A percentile compares a stretch with the other conserved stretches of the same genome.
phyloP scores from a whole-genome alignment of 2,797 vertebrate species.

The Rhodeus uyekii region DNA sequence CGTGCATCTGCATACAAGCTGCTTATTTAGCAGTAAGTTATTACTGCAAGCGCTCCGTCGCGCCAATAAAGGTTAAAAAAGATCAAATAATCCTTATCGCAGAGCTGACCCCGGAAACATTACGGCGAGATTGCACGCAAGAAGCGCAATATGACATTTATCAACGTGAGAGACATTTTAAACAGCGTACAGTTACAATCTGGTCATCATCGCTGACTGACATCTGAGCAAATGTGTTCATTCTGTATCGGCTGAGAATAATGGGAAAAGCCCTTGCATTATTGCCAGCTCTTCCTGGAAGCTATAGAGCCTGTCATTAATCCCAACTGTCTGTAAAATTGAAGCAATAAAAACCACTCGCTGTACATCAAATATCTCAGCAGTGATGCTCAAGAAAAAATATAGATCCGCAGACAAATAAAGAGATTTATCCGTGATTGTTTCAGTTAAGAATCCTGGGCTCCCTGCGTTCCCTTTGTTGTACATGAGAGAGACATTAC shows the following conservation, averaged over 20 bases:
- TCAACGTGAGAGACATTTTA: constrained; percentile 71
- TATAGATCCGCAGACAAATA: constrained; percentile 80
- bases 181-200: constrained; percentile 70
- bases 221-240: constrained; percentile 76
- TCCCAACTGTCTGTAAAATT: constrained; percentile 84
- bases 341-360: constrained; percentile 80
- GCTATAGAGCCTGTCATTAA: constrained; percentile 78
- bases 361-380: constrained; percentile 75
- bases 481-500: constrained; percentile 84
- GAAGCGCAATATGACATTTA: constrained; percentile 71
- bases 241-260: constrained; percentile 70
- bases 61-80: constrained; percentile 54
- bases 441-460: constrained; percentile 79
- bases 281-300: constrained; percentile 75
- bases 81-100: constrained; percentile 63
- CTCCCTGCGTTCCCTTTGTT: constrained; percentile 76
- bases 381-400: constrained; percentile 65
- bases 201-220: constrained; percentile 69
- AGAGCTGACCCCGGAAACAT: constrained; percentile 60
- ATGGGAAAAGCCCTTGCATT: constrained; percentile 73
- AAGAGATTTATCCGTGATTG: constrained; percentile 75
- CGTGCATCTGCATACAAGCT: constrained; percentile 51
- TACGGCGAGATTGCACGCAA: constrained; percentile 63
- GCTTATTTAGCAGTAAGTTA: constrained; percentile 55
- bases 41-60: constrained; percentile 45